Base-by-base conservation (phyloP, 2,888 invertebrate genomes). In the Aproaerema taeniolella region DNA sequence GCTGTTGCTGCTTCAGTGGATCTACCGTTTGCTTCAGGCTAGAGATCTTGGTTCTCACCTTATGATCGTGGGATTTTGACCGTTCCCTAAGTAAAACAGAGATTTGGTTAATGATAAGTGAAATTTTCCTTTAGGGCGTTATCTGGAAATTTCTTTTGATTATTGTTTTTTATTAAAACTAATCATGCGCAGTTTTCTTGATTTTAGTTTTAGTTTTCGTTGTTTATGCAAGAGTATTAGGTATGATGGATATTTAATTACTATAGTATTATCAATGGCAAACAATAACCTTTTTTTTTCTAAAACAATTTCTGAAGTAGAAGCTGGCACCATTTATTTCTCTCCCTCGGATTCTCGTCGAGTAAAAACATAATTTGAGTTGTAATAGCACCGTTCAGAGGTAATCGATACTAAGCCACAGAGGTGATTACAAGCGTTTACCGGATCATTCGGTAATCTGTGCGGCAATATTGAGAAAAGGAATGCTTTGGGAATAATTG, bases 1-100 rank as follows among this genome's bases (percentile, higher is more conserved):
- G 62, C 64, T 53, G 51, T 64, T 46, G 81, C 85, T 83, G 83
- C 82, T 81, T 75, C 77, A 79, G 80, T 65, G 68, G 75, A 67
- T 83, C 81, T 82, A 81, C 85, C 58, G 85, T 85, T 82, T 78
- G 83, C 85, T 85, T 61, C 69, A 66, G 85, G 83, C 85, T 77
- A 83, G 48, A 53, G 61, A 61, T 67, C 64, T 71, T 57, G 66
- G 65, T 58, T 78, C 71, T 79, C 77, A 75, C 74, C 75, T 78
- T 77, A 68, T 58, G 70, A 77, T 69, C 82, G 85, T 85, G 85
- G 78, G 85, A 85, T 70, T 72, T 69, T 72, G 46, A 55, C 58
- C 52, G 53, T 52, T 48, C 42, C 52, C 51, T n/a, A 50, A 15
- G 16, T 36, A 11, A 43, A 50, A 62, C 57, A 36, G 50, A 70